These are phyloP conservation scores for Thryonomys swinderianus DNA, from an alignment of 2,113 vertebrate genomes.

Conservation along the genomic window DNA sequence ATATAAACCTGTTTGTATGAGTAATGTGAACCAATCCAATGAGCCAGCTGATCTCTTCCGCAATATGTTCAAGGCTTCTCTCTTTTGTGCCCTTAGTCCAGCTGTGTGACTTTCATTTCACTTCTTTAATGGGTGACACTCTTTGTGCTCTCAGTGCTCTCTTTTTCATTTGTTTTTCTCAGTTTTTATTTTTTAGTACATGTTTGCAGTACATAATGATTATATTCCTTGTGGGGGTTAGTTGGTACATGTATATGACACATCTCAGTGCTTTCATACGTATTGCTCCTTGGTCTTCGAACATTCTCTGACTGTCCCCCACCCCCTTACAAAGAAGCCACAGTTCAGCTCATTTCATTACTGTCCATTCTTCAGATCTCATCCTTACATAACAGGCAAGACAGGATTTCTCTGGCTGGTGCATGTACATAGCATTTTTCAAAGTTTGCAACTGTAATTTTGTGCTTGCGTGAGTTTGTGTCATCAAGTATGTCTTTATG, in stretches of 20 bases:
- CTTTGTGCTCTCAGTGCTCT: neutral
- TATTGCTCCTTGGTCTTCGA: neutral
- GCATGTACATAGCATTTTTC: neutral
- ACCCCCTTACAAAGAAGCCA: too few species aligned
- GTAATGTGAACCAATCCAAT: neutral
- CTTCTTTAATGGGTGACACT: neutral
- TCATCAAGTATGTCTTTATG: neutral
- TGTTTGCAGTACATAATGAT: neutral
- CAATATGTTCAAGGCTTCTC: neutral
- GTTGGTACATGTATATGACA: neutral
- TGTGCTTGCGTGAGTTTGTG: neutral
- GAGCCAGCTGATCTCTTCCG: neutral
- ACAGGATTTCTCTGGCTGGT: neutral
- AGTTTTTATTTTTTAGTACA: neutral
- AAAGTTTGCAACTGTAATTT: neutral
- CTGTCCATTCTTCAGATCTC: neutral
- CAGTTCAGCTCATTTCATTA: neutral
- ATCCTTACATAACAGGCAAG: neutral
- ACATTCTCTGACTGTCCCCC: neutral
- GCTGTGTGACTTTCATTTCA: neutral
- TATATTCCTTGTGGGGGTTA: neutral
- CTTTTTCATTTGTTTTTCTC: neutral
- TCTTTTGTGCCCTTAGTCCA: neutral
- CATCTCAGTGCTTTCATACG: neutral
- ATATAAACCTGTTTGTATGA: neutral